Base-by-base conservation (phyloP, 1,140 invertebrate species). In the Brachionus calyciflorus region DNA sequence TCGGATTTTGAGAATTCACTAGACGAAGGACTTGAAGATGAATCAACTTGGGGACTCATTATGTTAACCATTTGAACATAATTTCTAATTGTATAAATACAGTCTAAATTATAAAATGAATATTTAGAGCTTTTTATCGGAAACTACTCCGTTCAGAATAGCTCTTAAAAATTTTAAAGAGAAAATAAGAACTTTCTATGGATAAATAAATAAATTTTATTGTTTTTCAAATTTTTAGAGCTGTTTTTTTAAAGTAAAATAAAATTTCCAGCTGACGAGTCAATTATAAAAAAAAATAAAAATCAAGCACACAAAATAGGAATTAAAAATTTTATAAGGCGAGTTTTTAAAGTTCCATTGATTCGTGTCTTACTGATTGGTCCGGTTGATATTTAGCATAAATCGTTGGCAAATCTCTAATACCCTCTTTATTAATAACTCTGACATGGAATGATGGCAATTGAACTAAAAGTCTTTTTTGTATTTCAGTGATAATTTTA, bases 391-490 rank as follows among this genome's bases (percentile, higher is more conserved):
- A 40, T 86, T 82, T 9, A 41, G 60, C 60, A 65, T 44, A 65
- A 65, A 73, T 73, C 19, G 17, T 33, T 55, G 88, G 88, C 80
- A 93, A 80, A 77, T 90, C 87, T 69, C 87, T 88, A 77, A 96
- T 90, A 46, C 95, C 96, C 85, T 95, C 88, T 80, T 91, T 91
- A 80, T 91, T 90, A 55, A 98, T 88, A 55, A 94, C 88, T 78
- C 91, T 88, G 6, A 98, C 91, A 84, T 92, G 91, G 82, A 97
- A 98, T 81, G 91, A 92, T 3, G 92, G 91, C 49, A 96, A 85
- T 87, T 94, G 97, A 24, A 97, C 89, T 81, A 97, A 90, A 68
- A 98, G 87, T 79, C 96, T 89, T 82, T 91, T 93, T 79, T 84
- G 81, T 48, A 85, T 82, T 87, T 98, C 94, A 77, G 88, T 85